phyloP scores from a whole-genome alignment of 2,888 invertebrate species.

The Tortricodes alternella region DNA sequence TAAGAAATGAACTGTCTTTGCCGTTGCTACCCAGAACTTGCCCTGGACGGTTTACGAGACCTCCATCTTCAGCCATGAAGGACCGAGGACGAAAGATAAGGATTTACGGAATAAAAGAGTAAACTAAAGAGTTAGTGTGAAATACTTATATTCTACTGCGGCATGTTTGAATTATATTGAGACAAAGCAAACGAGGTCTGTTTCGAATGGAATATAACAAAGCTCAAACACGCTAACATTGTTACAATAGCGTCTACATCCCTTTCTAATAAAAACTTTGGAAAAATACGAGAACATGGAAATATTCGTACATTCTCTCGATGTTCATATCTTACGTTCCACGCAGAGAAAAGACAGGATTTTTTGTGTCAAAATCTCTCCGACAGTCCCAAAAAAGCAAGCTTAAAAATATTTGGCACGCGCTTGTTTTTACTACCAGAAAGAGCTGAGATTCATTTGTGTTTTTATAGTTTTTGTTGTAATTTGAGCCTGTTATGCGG shows the following conservation, averaged over 20 bases:
- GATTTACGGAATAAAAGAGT: neutral
- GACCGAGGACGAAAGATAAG: too few relatives aligned
- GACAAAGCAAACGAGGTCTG: neutral
- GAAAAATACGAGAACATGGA: constrained; percentile 7
- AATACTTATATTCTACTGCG: neutral
- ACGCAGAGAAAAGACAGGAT: neutral
- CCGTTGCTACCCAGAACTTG: too few relatives aligned
- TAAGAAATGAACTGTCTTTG: too few relatives aligned
- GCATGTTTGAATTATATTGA: neutral
- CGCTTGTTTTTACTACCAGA: constrained; percentile 1
- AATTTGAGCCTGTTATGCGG: neutral
- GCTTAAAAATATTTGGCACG: neutral
- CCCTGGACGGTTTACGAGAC: too few relatives aligned
- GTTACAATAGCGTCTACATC: constrained; percentile 2
- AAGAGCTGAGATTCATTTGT: neutral
- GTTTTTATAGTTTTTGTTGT: constrained; percentile 10
- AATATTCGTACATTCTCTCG: constrained; percentile 7
- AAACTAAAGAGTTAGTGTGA: neutral
- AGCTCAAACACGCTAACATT: constrained; percentile 7
- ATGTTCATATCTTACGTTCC: constrained; percentile 8
- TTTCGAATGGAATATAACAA: constrained; percentile 4
- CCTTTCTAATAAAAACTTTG: constrained; percentile 14
- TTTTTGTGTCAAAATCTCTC: constrained; percentile 16
- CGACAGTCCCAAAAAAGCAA: constrained; percentile 10
- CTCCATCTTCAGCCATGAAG: too few relatives aligned